Evolutionary conservation across 1,140 invertebrate species (phyloP).

Genomic region (Drosophila tani): DNA sequence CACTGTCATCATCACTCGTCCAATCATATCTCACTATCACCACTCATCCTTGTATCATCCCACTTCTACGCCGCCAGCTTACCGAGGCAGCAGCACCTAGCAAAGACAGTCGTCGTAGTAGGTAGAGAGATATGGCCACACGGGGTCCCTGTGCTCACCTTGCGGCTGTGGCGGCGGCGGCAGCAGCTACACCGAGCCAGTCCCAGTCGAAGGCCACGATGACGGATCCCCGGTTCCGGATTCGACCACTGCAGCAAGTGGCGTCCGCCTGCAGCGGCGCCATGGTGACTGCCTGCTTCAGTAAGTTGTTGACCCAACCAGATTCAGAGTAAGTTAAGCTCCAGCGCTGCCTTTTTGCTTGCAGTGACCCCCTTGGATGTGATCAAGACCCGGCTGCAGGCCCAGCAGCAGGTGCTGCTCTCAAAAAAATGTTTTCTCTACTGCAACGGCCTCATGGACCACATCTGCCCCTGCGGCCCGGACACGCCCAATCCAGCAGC

Average conservation of each 20-base stretch:
- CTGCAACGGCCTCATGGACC: conserved; percentile 99
- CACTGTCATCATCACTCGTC: background rate
- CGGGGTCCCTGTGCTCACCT: conserved; percentile 16
- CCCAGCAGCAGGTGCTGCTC: conserved; percentile 90
- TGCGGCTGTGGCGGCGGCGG: conserved; percentile 16
- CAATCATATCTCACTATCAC: background rate
- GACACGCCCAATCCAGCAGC: conserved; percentile 85
- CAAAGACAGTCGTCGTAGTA: conserved; percentile 4
- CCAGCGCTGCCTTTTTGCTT: conserved; percentile 20
- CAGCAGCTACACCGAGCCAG: conserved; percentile 13
- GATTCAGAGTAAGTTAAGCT: background rate
- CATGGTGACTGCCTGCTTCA: conserved; percentile 94
- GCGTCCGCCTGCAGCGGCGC: conserved; percentile 95
- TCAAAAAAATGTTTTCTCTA: conserved; percentile 97
- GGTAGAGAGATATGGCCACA: conserved; percentile 9
- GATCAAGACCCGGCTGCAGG: conserved; percentile 98
- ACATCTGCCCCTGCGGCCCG: conserved; percentile 95
- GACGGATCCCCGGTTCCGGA: conserved; percentile 91
- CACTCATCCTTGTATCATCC: background rate
- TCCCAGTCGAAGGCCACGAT: conserved; percentile 42
- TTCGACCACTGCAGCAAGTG: conserved; percentile 95
- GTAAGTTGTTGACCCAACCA: conserved; percentile 87
- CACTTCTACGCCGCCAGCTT: conserved; percentile 27
- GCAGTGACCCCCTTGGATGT: conserved; percentile 99
- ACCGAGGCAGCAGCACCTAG: conserved; percentile 19